Conservation (phyloP, 2,113 vertebrate genomes). For the Protomyctophum bolini region DNA sequence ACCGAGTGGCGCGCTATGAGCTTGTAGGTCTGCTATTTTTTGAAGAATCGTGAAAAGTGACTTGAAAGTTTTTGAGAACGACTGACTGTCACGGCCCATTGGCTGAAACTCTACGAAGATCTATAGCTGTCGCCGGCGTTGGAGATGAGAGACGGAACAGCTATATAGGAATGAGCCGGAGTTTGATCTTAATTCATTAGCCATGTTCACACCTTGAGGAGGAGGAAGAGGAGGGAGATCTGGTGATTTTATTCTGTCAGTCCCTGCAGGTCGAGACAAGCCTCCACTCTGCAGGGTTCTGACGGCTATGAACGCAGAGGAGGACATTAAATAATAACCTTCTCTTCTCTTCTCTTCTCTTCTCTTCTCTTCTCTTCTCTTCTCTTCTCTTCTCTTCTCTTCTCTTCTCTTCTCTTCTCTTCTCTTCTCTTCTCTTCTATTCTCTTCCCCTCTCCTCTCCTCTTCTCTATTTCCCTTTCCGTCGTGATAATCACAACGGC, state of each 20-base stretch:
- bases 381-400: neutral
- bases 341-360: neutral
- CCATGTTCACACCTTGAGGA: constrained; percentile 46
- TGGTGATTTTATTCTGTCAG: constrained; percentile 60
- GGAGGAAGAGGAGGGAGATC: constrained; percentile 32
- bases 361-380: neutral
- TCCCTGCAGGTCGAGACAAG: constrained; percentile 43
- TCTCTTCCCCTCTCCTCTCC: neutral
- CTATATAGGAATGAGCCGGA: neutral
- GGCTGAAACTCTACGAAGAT: constrained; percentile 27
- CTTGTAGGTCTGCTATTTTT: no score
- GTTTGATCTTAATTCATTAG: constrained; percentile 61
- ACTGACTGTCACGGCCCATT: constrained; percentile 8
- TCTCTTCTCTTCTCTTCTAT: neutral
- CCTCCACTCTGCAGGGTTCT: constrained; percentile 43
- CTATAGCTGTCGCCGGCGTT: constrained; percentile 12
- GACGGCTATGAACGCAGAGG: constrained; percentile 65
- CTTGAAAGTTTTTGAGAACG: no score
- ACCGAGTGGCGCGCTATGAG: no score
- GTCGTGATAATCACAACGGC: no score
- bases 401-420: neutral
- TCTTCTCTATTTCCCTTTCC: neutral
- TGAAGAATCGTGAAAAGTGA: no score
- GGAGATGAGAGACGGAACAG: constrained; percentile 1
- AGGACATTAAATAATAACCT: constrained; percentile 72